Conservation (phyloP, 2,113 vertebrate genomes). For the Lichenostomus cassidix region DNA sequence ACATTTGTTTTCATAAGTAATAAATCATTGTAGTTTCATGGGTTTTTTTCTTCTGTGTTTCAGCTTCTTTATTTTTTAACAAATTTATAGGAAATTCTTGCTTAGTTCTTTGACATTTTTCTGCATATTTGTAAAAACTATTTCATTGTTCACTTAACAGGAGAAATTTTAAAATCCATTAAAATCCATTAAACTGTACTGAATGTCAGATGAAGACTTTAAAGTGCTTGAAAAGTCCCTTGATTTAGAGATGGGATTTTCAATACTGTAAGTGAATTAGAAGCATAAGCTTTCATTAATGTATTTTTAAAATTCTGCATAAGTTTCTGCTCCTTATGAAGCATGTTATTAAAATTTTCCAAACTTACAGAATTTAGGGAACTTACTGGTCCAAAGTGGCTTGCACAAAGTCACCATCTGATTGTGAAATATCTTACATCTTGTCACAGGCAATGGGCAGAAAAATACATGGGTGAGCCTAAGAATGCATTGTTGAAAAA, state of each 20-base stretch:
- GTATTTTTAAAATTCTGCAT: not conserved
- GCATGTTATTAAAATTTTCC: not conserved
- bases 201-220: not conserved
- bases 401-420: not conserved
- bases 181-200: not conserved
- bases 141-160: not conserved
- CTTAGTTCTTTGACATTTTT: not conserved
- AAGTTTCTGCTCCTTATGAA: not conserved
- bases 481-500: not conserved
- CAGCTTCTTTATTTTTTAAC: not conserved
- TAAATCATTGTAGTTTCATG: accelerated
- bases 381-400: not conserved
- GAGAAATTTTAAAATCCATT: not conserved
- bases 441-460: not conserved
- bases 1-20: not conserved
- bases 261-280: not conserved
- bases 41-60: not conserved
- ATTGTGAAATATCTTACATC: not conserved
- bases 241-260: not conserved
- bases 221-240: not conserved
- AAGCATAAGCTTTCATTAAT: not conserved
- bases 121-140: not conserved
- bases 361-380: not conserved
- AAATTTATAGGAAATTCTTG: not conserved
- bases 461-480: not conserved